Evolutionary conservation across 1,140 invertebrate genomes (phyloP), one percentile per base, ranked within the genome.

Genomic region (Oreohelix idahoensis): DNA sequence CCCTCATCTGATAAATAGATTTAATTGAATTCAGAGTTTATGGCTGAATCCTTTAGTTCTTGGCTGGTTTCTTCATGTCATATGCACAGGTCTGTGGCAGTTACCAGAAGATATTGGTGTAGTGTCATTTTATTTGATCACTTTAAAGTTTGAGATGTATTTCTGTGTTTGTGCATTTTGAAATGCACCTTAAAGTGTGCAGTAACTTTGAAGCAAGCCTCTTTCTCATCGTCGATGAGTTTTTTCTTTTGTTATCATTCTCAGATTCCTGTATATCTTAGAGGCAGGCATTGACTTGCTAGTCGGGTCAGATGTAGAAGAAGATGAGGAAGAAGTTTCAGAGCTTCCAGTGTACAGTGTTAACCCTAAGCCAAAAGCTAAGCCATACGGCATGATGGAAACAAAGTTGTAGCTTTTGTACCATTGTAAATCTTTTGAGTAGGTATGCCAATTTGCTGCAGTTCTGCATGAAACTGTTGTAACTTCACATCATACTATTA

Each of bases 201-300:
- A 58, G 26, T 58, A 58, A 2, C 4, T 10, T 58, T 58, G 23
- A 10, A 58, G 51, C 15, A 58, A 10, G 20, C 51, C 26, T 58
- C 2, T 23, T 58, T 5, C 51, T 45, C 42, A 45, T 45, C 42
- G 15, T 8, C 15, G 15, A 5, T 45, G 15, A 5, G 5, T 45
- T 45, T 5, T 15, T n/a, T 53, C 45, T 42, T 63, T 69, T 39
- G 11, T 36, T 80, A n/a, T 71, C 69, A 29, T 75, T 74, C 39
- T 39, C 80, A 82, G 80, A 75, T 82, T 82, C 73, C 70, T 82
- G 70, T 71, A 45, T 82, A 70, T 82, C 42, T 82, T 82, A 74
- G 80, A 74, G 35, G 80, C 80, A 58, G 80, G 80, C 70, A 26
- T 82, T 49, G 80, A 82, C 36, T 11, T 36, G 8, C 35, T 82